A percentile compares a stretch with the other conserved stretches of the same genome.
phyloP scores from a whole-genome alignment of 2,113 vertebrate genomes.

The Peromyscus polionotus region DNA sequence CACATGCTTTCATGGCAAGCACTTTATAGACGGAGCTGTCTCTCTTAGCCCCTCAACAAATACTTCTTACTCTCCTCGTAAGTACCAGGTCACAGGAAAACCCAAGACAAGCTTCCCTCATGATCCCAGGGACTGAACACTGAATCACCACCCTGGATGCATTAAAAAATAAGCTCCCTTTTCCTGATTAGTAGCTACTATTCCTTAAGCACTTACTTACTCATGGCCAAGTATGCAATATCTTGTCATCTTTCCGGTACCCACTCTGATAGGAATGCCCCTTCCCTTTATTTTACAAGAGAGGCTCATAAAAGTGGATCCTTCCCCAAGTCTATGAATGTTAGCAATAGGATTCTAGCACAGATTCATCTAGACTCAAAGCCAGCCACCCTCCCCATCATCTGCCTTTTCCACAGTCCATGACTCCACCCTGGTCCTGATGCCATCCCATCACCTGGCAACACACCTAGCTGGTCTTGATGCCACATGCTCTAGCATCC shows the following conservation, averaged over 20 bases:
- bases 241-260: neutral
- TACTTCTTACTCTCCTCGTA: neutral
- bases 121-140: neutral
- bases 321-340: neutral
- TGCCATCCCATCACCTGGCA: neutral
- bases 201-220: neutral
- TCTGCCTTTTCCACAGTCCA: neutral
- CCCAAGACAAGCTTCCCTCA: neutral
- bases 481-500: neutral
- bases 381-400: accelerated
- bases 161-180: neutral
- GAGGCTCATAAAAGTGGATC: neutral
- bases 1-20: neutral
- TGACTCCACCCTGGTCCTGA: neutral
- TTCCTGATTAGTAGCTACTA: neutral
- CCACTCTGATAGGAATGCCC: neutral
- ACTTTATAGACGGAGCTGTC: neutral
- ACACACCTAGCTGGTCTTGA: accelerated
- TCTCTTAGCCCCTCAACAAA: neutral
- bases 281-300: neutral
- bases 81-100: conserved; percentile 19
- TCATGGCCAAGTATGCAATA: neutral
- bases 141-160: neutral
- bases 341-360: neutral
- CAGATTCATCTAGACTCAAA: neutral